Evolutionary conservation across 2,888 invertebrate species (phyloP), one percentile per base, ranked within the genome.

Genomic region (Meta bourneti): DNA sequence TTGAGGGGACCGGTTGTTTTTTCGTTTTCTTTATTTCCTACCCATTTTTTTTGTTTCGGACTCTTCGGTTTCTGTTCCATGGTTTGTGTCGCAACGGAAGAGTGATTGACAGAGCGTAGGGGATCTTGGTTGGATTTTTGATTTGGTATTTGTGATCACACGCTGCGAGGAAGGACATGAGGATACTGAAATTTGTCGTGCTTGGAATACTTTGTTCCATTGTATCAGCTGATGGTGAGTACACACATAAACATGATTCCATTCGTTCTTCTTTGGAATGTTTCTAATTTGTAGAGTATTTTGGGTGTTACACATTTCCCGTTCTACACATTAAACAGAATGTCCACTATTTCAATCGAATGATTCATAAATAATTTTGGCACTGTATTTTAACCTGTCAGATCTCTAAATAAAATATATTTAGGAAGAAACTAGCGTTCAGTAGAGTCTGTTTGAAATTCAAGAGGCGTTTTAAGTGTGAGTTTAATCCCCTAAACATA

Each of bases 201-300:
- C 7, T 51, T 69, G 88, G 88, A 69, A 88, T 88, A 69, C 54
- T 81, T 49, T 80, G 81, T 48, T 69, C 69, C 61, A 69, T 49
- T 70, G 81, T 48, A 34, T 49, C 74, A 20, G 81, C 81, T 19
- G 88, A 82, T 49, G 88, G 88, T 88, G 75, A 88, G 88, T 88
- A 75, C 51, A 71, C 4, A 34, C 34, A 34, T 2, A 34, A 34
- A 4, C 34, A 34, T 34, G 34, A 34, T 34, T 34, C 34, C 34
- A 34, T 34, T 34, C 34, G 34, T 4, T 34, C 34, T 34, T 4
- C 1, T 34, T 1, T 34, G 4, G 34, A 34, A 34, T 34, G 4
- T 34, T 34, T 34, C 4, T 34, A 34, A 4, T 1, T 34, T 34
- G 34, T 34, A 4, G 34, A 4, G 34, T 34, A 34, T 1, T 34